Evolutionary conservation across 1,140 invertebrate species (phyloP).

Genomic region (Eumeta japonica): DNA sequence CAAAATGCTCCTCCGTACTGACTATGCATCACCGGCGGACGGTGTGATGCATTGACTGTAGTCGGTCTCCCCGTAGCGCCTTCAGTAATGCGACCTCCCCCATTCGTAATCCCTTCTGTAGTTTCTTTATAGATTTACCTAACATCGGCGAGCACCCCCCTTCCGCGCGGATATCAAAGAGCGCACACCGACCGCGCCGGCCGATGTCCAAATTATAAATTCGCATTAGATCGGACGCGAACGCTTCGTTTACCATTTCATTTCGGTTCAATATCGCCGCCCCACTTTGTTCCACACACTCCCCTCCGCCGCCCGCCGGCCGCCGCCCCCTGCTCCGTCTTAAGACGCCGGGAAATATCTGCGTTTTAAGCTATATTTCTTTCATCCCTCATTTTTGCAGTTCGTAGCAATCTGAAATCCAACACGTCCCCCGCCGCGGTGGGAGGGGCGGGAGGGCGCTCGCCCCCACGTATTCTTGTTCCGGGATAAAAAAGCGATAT

Average conservation of each 20-base stretch:
- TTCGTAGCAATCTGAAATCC: conserved; percentile 59
- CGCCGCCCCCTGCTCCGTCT: conserved; percentile 30
- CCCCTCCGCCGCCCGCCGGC: conserved; percentile 19
- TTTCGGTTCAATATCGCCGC: conserved; percentile 57
- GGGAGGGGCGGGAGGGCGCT: conserved; percentile 16
- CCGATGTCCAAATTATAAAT: conserved; percentile 58
- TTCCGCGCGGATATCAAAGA: conserved; percentile 45
- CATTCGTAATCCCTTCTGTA: too few species aligned
- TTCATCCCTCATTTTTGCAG: conserved; percentile 62
- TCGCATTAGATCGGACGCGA: conserved; percentile 56
- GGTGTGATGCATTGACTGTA: too few species aligned
- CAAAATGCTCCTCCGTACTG: conserved; percentile 10
- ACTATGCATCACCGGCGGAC: too few species aligned
- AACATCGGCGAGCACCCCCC: conserved; percentile 18
- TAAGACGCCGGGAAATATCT: conserved; percentile 58
- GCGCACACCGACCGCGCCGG: conserved; percentile 24
- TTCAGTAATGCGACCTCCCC: too few species aligned
- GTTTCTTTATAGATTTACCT: conserved; percentile 48
- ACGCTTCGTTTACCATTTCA: conserved; percentile 58
- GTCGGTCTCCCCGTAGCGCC: too few species aligned
- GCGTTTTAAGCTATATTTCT: conserved; percentile 62
- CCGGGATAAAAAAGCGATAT: conserved; percentile 55
- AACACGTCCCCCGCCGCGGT: conserved; percentile 52
- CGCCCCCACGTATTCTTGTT: conserved; percentile 46
- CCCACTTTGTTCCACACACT: conserved; percentile 57